Conservation (phyloP, 2,888 invertebrate species). For the Chrysodeixis includens region DNA sequence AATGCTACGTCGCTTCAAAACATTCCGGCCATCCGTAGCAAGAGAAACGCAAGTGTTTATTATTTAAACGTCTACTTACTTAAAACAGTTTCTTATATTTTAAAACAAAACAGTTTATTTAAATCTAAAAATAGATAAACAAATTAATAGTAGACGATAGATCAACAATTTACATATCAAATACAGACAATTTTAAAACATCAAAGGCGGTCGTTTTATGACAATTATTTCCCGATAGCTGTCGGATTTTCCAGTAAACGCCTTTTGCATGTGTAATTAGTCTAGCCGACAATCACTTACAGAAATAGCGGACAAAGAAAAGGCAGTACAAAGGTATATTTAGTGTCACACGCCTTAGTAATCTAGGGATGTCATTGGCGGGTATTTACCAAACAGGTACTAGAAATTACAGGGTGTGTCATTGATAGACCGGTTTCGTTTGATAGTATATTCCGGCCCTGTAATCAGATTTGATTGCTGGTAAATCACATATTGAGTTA, state of each 20-base stretch:
- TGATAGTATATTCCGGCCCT: conserved; percentile 27
- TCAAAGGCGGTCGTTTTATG: conserved; percentile 32
- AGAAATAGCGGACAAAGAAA: conserved; percentile 43
- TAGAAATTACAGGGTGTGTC: conserved; percentile 44
- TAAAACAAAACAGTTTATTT: not conserved
- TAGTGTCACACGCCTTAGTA: conserved; percentile 36
- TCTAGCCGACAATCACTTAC: conserved; percentile 39
- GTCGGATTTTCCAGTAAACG: conserved; percentile 41
- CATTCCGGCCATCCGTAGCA: conserved; percentile 23
- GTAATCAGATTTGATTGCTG: conserved; percentile 35
- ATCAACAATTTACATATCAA: conserved; percentile 13
- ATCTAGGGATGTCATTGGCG: conserved; percentile 9
- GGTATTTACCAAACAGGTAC: conserved; percentile 47
- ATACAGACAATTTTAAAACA: conserved; percentile 27
- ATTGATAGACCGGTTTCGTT: conserved; percentile 27
- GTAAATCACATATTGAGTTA: not conserved
- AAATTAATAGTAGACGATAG: not conserved
- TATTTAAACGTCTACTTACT: not conserved
- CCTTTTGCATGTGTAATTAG: conserved; percentile 51
- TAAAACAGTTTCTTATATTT: not conserved
- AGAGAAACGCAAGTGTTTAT: not conserved
- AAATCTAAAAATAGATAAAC: not conserved
- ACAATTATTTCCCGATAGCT: conserved; percentile 29
- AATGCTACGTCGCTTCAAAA: conserved; percentile 26
- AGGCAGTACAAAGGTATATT: conserved; percentile 48